Conservation (phyloP, 2,888 invertebrate genomes). For the Ashinkailepas kermadecensis region DNA sequence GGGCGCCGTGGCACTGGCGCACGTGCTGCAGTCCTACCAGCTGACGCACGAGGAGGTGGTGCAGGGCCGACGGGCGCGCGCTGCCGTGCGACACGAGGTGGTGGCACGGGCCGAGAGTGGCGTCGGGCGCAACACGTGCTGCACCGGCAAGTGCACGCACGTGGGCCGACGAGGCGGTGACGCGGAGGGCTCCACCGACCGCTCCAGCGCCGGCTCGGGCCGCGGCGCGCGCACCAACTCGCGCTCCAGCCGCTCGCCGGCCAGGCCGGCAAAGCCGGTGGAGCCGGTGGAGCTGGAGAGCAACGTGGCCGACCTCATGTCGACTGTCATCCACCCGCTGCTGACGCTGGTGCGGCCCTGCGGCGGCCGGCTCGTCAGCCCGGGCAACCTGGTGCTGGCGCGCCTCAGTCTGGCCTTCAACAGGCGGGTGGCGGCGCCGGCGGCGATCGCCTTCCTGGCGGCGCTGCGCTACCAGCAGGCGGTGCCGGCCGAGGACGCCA, state of each 20-base stretch:
- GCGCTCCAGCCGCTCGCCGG: background rate
- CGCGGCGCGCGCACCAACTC: background rate
- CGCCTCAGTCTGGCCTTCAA: constrained; percentile 31
- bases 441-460: constrained; percentile 21
- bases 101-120: background rate
- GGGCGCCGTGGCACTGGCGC: background rate
- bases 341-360: background rate
- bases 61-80: background rate
- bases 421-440: constrained; percentile 22
- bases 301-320: background rate
- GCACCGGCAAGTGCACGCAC: background rate
- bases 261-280: background rate
- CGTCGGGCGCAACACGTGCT: background rate
- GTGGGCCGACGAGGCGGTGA: background rate
- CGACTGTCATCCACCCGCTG: background rate
- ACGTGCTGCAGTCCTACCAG: background rate
- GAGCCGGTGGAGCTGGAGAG: background rate
- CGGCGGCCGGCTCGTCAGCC: constrained; percentile 26
- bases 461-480: constrained; percentile 24
- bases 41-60: constrained; percentile 1
- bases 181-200: background rate
- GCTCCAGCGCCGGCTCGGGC: background rate
- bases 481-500: constrained; percentile 27
- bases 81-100: background rate
- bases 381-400: constrained; percentile 28